Base-by-base conservation (phyloP, 2,113 vertebrate genomes). In the Sebastes schlegelii region DNA sequence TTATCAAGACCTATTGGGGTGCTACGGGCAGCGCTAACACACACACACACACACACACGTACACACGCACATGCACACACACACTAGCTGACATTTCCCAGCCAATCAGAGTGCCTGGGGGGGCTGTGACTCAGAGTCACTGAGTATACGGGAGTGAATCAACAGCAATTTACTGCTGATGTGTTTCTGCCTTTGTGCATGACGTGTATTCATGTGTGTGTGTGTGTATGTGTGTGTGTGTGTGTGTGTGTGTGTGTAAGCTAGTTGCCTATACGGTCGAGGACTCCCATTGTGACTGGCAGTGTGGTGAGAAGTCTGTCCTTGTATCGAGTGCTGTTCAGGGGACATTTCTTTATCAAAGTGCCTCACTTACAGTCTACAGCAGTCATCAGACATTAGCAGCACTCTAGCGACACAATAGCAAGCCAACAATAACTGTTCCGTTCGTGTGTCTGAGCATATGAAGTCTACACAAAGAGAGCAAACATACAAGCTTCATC, bases 1-100 rank as follows among this genome's bases (percentile, higher is more conserved):
- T 89, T 77, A 92, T 90, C 87, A 84, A 84, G 88, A 84, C 80
- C 84, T 79, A 87, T 91, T 83, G 78, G 12, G 57, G 61, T 5
- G 74, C 88, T 85, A 61, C 26, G 0, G 82, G 88, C 73, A 52
- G 26, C 26, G 23, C 57, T 45, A 42, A 19, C 34, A 23, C 63
- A 46, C 69, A 63, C 60, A 40, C 67, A 60, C n/a, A 51, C 71
- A 75, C 71, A 55, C 54, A 75, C 85, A 57, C 63, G 21, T 46
- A 66, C 66, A 76, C 66, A 67, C 78, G 46, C 73, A 58, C 82
- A 72, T 21, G 75, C 49, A 34, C 26, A 34, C 26, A 34, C 26
- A 34, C 26, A 34, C 26, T 34, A 26, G 1, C 19, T 57, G 42
- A 58, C 40, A 6, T 62, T n/a, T 78, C n/a, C 5, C 43, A 74